Percentiles rank a stretch among this genome's conserved stretches.
These are phyloP conservation scores for Spatulosminthurus flaviceps DNA, from an alignment of 2,888 invertebrate species.

Conservation along the genomic window DNA sequence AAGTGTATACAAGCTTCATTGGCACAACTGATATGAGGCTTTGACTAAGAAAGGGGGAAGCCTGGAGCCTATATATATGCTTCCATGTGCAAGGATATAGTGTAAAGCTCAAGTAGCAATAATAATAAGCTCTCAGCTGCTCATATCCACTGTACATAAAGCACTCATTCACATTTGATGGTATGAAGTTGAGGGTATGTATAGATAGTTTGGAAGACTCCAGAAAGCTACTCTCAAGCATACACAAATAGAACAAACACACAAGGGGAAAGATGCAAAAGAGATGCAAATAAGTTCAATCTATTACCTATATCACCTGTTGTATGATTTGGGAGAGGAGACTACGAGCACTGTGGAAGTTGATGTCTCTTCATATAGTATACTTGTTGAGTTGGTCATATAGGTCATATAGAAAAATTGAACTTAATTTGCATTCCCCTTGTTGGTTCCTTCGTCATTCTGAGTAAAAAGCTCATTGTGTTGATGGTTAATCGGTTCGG, in stretches of 20 bases:
- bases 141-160: background rate
- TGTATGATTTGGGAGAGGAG: slow-evolving; percentile 42
- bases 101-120: background rate
- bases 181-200: background rate
- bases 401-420: slow-evolving; percentile 36
- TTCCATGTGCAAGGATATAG: slow-evolving; percentile 6
- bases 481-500: slow-evolving; percentile 54
- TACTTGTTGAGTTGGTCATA: slow-evolving; percentile 29
- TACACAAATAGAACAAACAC: slow-evolving; percentile 9
- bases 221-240: background rate
- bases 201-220: background rate
- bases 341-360: too few relatives aligned
- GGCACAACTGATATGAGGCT: slow-evolving; percentile 40
- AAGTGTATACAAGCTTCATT: slow-evolving; percentile 6
- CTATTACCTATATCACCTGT: slow-evolving; percentile 58
- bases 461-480: slow-evolving; percentile 28
- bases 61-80: background rate
- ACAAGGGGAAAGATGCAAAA: slow-evolving; percentile 52
- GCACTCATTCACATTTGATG: background rate
- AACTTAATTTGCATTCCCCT: slow-evolving; percentile 56
- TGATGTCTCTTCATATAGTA: too few relatives aligned
- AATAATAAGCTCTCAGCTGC: background rate
- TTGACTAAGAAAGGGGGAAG: slow-evolving; percentile 43
- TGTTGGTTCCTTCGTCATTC: slow-evolving; percentile 41
- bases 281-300: slow-evolving; percentile 59